phyloP scores from a whole-genome alignment of 2,888 invertebrate genomes.

The Cremastinae sp. region DNA sequence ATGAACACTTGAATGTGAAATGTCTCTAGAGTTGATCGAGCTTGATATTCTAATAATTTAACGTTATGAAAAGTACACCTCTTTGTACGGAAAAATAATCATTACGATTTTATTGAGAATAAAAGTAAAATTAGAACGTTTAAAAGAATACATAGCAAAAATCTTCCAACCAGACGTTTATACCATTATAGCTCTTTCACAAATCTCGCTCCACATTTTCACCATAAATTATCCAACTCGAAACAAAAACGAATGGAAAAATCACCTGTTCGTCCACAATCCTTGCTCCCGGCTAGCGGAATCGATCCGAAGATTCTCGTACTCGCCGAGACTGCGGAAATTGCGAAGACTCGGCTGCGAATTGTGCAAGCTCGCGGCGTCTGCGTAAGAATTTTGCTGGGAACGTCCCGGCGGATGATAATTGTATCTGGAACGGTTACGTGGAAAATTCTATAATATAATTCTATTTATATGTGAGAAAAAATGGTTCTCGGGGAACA shows the following conservation, averaged over 20 bases:
- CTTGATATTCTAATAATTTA: no score
- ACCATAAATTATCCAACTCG: no score
- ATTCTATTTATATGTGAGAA: constrained; percentile 55
- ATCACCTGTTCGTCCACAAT: constrained; percentile 72
- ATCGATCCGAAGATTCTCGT: constrained; percentile 46
- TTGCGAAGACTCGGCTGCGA: constrained; percentile 42
- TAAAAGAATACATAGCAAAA: no score
- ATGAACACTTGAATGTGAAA: no score
- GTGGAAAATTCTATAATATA: constrained; percentile 46
- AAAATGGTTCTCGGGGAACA: constrained; percentile 37
- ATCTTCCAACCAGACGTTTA: no score
- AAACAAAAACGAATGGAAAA: not conserved
- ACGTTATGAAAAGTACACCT: no score
- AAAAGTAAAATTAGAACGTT: no score
- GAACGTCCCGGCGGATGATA: constrained; percentile 65
- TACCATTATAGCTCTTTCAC: no score
- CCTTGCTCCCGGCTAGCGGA: constrained; percentile 62
- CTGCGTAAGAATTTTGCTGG: constrained; percentile 66
- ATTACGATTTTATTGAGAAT: no score
- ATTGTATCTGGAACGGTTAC: constrained; percentile 65
- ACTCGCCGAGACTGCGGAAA: constrained; percentile 4
- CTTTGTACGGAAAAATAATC: no score
- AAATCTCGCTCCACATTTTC: no score
- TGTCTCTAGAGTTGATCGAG: no score
- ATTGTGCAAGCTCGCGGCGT: constrained; percentile 9